These are phyloP conservation scores for Sander vitreus DNA, from an alignment of 2,113 vertebrate species.

Conservation along the genomic window DNA sequence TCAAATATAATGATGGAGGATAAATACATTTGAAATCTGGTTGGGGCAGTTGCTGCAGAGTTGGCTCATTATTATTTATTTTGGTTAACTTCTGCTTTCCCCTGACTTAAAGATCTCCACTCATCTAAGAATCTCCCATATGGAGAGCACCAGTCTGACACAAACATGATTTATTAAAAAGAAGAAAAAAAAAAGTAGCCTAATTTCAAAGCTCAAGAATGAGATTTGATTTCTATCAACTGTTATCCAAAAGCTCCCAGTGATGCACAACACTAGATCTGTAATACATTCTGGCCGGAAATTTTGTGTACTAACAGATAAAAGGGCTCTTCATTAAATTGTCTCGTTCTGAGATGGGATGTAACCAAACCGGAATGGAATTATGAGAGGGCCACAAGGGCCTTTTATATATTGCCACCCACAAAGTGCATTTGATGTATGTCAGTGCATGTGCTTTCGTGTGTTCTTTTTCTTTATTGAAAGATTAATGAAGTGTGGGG, in stretches of 20 bases:
- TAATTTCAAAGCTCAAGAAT: conserved; percentile 9
- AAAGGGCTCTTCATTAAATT: conserved; percentile 43
- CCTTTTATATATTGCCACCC: conserved; percentile 24
- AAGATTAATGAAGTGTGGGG: no score
- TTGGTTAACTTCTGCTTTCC: background rate
- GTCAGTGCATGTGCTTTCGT: conserved; percentile 14
- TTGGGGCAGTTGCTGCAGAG: no score
- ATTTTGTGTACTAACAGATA: conserved; percentile 58
- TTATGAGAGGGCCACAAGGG: conserved; percentile 5
- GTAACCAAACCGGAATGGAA: conserved; percentile 31
- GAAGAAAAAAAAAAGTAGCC: background rate
- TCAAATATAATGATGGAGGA: background rate
- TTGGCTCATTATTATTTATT: background rate
- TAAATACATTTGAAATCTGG: background rate
- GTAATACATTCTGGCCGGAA: conserved; percentile 63
- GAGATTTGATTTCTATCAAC: conserved; percentile 23
- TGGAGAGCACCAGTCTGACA: background rate
- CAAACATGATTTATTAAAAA: background rate
- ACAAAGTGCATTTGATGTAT: conserved; percentile 49
- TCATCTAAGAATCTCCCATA: background rate
- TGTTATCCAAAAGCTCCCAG: conserved; percentile 5
- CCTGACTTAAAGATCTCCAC: background rate
- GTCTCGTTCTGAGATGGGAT: conserved; percentile 15
- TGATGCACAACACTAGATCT: conserved; percentile 23
- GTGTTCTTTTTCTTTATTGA: background rate